phyloP scores from a whole-genome alignment of 2,888 invertebrate genomes.

The Lasioglossum morio region DNA sequence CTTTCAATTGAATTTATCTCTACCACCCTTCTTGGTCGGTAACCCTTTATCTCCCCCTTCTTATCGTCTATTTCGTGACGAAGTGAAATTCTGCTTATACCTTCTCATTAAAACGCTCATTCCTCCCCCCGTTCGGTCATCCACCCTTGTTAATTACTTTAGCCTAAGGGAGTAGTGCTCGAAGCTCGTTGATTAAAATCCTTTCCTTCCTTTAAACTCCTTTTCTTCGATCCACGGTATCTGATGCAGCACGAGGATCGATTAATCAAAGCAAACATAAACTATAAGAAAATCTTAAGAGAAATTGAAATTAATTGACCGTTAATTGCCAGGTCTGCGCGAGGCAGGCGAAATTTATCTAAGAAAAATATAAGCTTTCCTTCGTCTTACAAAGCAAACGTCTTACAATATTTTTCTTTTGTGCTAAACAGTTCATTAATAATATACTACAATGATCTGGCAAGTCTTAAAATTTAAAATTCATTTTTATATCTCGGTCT shows the following conservation, averaged over 20 bases:
- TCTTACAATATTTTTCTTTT: neutral
- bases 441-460: neutral
- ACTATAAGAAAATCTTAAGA: neutral
- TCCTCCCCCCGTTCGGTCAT: neutral
- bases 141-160: neutral
- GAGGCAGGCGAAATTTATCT: too few species aligned
- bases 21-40: constrained; percentile 1
- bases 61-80: neutral
- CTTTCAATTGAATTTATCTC: neutral
- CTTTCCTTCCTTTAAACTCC: neutral
- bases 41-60: neutral
- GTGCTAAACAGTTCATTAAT: neutral
- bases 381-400: neutral
- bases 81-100: neutral
- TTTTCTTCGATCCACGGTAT: neutral
- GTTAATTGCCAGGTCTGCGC: neutral
- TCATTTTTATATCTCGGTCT: neutral
- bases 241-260: neutral
- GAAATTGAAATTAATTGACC: neutral
- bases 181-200: constrained; percentile 7
- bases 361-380: neutral
- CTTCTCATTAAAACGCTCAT: constrained; percentile 8
- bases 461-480: neutral
- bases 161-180: neutral
- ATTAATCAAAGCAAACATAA: neutral